Evolutionary conservation across 2,888 invertebrate genomes (phyloP).

Genomic region (Malachius bipustulatus): DNA sequence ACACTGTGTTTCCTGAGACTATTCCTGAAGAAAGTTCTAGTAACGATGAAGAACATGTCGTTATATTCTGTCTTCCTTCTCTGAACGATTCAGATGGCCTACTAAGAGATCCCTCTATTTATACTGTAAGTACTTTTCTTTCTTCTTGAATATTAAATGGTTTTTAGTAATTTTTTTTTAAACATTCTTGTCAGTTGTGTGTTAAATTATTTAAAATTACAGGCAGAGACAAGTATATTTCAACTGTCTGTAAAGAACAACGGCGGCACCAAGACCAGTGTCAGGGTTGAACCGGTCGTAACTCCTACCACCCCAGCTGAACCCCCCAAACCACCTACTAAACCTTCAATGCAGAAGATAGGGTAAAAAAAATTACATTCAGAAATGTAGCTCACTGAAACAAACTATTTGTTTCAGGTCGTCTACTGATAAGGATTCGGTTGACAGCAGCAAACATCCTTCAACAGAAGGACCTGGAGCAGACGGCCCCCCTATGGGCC

Average conservation of each 20-base stretch:
- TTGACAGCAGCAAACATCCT: constrained; percentile 44
- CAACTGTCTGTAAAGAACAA: constrained; percentile 47
- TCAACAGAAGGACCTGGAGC: constrained; percentile 25
- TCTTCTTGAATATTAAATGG: neutral
- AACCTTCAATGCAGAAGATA: constrained; percentile 48
- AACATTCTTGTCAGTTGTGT: neutral
- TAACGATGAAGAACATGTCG: constrained; percentile 85
- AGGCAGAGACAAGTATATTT: constrained; percentile 70
- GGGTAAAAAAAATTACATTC: too few species aligned
- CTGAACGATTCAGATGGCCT: constrained; percentile 59
- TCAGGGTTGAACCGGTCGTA: constrained; percentile 41
- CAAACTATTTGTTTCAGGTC: constrained; percentile 34
- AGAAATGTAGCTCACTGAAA: too few species aligned
- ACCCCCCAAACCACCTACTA: constrained; percentile 33
- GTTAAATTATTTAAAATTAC: too few species aligned
- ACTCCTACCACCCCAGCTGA: constrained; percentile 36
- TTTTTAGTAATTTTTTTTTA: neutral
- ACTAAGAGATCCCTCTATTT: constrained; percentile 65
- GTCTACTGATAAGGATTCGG: constrained; percentile 68
- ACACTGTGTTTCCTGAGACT: constrained; percentile 81
- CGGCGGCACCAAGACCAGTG: constrained; percentile 33
- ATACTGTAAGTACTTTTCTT: constrained; percentile 47
- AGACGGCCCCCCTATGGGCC: too few species aligned
- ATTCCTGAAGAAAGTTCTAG: constrained; percentile 89
- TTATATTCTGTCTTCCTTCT: constrained; percentile 74